Evolutionary conservation across 2,113 vertebrate species (phyloP).

Genomic region (Hyaena hyaena): DNA sequence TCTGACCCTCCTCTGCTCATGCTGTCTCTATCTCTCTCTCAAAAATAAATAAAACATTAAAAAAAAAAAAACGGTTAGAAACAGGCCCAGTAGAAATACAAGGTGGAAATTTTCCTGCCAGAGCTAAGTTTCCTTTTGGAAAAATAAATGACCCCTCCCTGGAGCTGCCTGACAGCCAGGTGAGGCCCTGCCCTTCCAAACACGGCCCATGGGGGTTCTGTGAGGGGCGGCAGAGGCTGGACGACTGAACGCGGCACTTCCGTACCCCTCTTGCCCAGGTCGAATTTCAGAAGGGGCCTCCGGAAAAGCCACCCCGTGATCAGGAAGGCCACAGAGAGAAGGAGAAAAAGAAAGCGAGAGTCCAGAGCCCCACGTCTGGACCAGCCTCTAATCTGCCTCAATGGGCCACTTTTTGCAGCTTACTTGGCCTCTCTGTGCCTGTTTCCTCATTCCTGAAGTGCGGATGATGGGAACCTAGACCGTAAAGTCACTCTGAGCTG

Average conservation of each 20-base stretch:
- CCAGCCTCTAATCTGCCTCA: neutral
- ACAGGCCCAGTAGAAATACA: neutral
- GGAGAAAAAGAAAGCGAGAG: neutral
- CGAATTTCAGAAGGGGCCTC: neutral
- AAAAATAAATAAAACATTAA: too few relatives aligned
- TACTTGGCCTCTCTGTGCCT: neutral
- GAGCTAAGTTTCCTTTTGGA: constrained; percentile 34
- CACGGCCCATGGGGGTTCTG: neutral
- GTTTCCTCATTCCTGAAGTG: neutral
- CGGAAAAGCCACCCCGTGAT: too few relatives aligned
- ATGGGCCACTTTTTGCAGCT: neutral
- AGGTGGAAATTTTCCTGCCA: constrained; percentile 14
- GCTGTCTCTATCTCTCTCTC: too few relatives aligned
- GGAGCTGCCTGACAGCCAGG: neutral
- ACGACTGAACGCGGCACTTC: neutral
- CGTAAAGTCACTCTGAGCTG: accelerated
- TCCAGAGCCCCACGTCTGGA: accelerated
- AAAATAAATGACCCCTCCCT: constrained; percentile 32
- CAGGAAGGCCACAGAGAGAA: neutral
- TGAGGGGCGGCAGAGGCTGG: neutral
- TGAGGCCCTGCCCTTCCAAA: neutral
- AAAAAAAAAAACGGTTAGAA: neutral
- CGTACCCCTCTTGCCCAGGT: neutral
- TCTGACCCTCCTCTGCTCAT: too few relatives aligned
- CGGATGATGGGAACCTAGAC: neutral